Conservation (phyloP, 2,113 vertebrate species). For the Hippocampus abdominalis region DNA sequence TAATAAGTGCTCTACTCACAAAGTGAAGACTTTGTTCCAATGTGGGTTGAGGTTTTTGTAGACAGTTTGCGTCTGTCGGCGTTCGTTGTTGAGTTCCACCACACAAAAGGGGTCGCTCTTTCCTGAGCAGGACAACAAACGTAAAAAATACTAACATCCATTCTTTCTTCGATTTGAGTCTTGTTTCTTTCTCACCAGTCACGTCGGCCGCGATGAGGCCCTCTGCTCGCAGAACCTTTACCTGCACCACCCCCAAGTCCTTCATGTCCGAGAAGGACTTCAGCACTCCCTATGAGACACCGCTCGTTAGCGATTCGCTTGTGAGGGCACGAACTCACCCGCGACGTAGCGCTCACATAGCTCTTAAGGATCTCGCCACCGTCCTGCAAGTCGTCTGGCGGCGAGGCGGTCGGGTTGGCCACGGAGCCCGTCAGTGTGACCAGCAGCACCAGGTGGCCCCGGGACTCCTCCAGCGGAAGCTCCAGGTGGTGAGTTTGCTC, state of each 20-base stretch:
- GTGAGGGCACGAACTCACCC: too few species aligned
- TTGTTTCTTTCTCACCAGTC: conserved; percentile 72
- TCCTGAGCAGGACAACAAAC: conserved; percentile 59
- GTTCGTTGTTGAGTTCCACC: conserved; percentile 88
- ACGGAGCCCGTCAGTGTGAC: conserved; percentile 87
- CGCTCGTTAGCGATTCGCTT: background rate
- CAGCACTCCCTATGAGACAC: conserved; percentile 64
- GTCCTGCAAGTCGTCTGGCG: conserved; percentile 80
- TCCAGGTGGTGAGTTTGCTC: conserved; percentile 88
- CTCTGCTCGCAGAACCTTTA: conserved; percentile 91
- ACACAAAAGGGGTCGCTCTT: conserved; percentile 96
- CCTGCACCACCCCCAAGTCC: conserved; percentile 89
- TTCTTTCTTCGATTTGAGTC: background rate
- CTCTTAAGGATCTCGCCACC: conserved; percentile 74
- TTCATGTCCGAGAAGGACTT: conserved; percentile 80
- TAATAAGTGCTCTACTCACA: conserved; percentile 71
- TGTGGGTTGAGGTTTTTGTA: conserved; percentile 92
- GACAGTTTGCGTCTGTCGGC: conserved; percentile 87
- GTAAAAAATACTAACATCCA: background rate
- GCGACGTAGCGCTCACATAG: conserved; percentile 76
- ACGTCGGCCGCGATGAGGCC: conserved; percentile 93
- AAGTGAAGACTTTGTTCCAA: conserved; percentile 96
- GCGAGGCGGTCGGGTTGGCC: conserved; percentile 79
- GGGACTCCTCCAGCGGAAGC: conserved; percentile 80
- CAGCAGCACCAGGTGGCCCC: conserved; percentile 82